Evolutionary conservation across 2,888 invertebrate species (phyloP).

Genomic region (Adelognathus sp.): DNA sequence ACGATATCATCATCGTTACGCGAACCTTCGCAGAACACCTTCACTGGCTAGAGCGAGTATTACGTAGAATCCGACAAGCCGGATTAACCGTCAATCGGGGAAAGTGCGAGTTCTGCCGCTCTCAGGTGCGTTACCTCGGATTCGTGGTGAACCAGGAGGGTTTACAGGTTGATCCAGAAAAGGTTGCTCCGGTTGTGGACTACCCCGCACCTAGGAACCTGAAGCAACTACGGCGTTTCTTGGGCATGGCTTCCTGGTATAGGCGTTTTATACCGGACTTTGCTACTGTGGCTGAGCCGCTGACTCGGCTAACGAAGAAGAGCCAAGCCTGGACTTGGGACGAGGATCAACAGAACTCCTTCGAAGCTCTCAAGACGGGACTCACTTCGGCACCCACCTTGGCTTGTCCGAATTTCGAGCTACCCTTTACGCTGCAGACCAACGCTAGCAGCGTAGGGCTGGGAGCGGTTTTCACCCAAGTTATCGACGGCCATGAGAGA

Average conservation of each 20-base stretch:
- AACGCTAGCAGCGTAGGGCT: too few species aligned
- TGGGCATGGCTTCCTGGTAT: constrained; percentile 34
- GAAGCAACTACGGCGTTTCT: constrained; percentile 19
- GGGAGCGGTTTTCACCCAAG: too few species aligned
- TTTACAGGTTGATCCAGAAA: constrained; percentile 20
- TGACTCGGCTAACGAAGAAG: neutral
- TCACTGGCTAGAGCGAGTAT: neutral
- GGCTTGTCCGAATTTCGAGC: constrained; percentile 4
- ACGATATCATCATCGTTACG: constrained; percentile 24
- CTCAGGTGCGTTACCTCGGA: constrained; percentile 26
- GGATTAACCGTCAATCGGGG: constrained; percentile 23
- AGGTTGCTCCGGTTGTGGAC: constrained; percentile 6
- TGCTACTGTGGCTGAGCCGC: too few species aligned
- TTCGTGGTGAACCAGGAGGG: constrained; percentile 18
- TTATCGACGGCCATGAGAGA: too few species aligned
- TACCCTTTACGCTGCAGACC: too few species aligned
- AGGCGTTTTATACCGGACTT: too few species aligned
- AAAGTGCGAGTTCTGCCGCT: constrained; percentile 40
- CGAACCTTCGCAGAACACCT: constrained; percentile 24
- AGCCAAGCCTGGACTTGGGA: neutral
- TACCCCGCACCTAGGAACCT: constrained; percentile 12
- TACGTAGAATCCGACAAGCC: neutral
- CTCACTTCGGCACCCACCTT: neutral
- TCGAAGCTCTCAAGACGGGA: neutral
- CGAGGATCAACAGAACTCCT: neutral